A percentile compares a stretch with the other conserved stretches of the same genome.
Conservation (phyloP, 2,888 invertebrate genomes). For the Adela reaumurella region DNA sequence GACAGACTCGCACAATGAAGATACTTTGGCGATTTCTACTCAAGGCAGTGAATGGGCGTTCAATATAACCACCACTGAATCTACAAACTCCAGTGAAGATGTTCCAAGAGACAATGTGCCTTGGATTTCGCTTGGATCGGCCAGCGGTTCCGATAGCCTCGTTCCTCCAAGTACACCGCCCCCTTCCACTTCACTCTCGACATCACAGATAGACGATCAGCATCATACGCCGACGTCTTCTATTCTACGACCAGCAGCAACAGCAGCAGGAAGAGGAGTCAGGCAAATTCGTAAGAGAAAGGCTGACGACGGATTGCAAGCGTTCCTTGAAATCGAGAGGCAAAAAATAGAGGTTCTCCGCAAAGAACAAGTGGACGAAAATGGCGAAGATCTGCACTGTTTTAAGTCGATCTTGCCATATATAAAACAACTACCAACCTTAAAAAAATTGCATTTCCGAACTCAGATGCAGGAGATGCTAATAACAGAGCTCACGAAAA, state of each 20-base stretch:
- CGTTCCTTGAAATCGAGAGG: conserved; percentile 13
- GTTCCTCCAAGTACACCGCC: conserved; percentile 5
- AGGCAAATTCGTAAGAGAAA: conserved; percentile 15
- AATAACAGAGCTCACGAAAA: conserved; percentile 15
- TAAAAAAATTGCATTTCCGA: conserved; percentile 17
- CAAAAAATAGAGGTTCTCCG: conserved; percentile 14
- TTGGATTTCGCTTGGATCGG: too few species aligned
- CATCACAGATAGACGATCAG: conserved; percentile 14
- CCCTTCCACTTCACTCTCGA: conserved; percentile 13
- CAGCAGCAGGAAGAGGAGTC: too few species aligned
- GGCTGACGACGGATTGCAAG: conserved; percentile 12
- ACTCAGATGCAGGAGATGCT: conserved; percentile 17
- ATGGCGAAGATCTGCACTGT: conserved; percentile 14
- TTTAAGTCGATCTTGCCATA: conserved; percentile 17
- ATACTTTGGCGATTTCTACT: conserved; percentile 6
- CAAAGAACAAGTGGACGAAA: conserved; percentile 12
- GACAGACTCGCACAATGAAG: conserved; percentile 6
- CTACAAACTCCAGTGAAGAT: conserved; percentile 6
- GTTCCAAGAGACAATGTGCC: too few species aligned
- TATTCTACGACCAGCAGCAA: too few species aligned
- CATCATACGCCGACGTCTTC: too few species aligned
- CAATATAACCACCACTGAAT: too few species aligned
- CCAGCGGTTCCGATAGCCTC: too few species aligned
- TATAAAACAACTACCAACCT: conserved; percentile 15
- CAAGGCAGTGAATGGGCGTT: conserved; percentile 6